Base-by-base conservation (phyloP, 2,888 invertebrate species). In the Ashinkailepas kermadecensis region DNA sequence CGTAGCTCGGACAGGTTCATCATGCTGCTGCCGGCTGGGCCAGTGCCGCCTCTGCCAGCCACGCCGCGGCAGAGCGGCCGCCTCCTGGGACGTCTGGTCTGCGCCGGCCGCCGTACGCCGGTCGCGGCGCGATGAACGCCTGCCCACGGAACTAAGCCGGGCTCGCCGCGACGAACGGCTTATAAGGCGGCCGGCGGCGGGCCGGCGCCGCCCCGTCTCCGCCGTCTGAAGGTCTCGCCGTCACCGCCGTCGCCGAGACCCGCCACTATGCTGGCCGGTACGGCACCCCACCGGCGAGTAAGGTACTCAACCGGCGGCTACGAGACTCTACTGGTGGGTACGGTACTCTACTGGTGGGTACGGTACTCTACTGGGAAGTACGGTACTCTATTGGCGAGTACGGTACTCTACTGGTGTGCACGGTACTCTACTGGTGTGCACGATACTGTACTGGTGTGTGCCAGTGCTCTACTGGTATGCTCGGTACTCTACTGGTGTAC, bases 1-100 rank as follows among this genome's bases (percentile, higher is more conserved):
- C 82, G 81, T 21, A 84, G 78, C 58, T 80, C 82, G 25, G 80
- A 70, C 21, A 82, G 54, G 62, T 78, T 83, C 81, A 82, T 83
- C 81, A 21, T 56, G 21, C 18, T 74, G 18, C 18, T 74, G 74
- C 11, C 39, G 64, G 64, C 64, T 21, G n/a, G 9, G 7, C 64
- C 64, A 4, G 8, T 64, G 64, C n/a, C 64, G 64, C 6, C 10
- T n/a, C n/a, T 64, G n/a, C n/a, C 21, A n/a, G n/a, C 9, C 21
- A 9, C 18, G 1, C n/a, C 21, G 64, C 67, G 23, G 67, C 67
- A 23, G 25, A 7, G 7, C 9, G 10, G 18, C 21, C 64, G 18
- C 21, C 1, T 64, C 4, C 1, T n/a, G 8, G n/a, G 6, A n/a
- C n/a, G 18, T n/a, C 21, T 64, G 21, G 6, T 6, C 64, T n/a